Percentiles rank a stretch among this genome's conserved stretches.
Evolutionary conservation across 2,888 invertebrate species (phyloP).

Genomic region (Pomacea canaliculata): DNA sequence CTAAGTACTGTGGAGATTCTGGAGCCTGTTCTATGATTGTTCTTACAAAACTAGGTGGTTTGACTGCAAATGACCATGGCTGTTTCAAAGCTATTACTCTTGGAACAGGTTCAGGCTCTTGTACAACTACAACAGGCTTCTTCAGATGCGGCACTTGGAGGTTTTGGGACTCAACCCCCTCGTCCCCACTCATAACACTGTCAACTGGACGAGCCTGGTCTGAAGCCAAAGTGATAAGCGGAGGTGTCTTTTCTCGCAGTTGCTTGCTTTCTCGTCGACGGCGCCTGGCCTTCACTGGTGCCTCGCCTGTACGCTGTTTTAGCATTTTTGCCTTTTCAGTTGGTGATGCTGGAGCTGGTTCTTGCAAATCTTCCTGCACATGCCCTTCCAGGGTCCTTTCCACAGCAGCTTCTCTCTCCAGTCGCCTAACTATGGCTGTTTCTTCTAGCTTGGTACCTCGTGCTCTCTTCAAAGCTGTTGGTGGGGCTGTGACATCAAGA

Average conservation of each 20-base stretch:
- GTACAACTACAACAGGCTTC: background rate
- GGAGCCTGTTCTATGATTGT: constrained; percentile 12
- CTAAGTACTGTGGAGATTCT: constrained; percentile 10
- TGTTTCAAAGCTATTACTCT: background rate
- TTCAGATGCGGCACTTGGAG: background rate
- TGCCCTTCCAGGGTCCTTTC: background rate
- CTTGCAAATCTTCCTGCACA: background rate
- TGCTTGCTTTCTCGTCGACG: constrained; percentile 28
- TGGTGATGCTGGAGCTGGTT: background rate
- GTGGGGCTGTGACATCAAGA: background rate
- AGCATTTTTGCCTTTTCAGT: background rate
- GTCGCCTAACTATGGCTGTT: background rate
- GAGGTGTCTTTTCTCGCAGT: constrained; percentile 30
- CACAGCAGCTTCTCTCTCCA: background rate
- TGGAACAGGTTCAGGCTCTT: background rate
- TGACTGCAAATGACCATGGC: background rate
- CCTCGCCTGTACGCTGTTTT: constrained; percentile 15
- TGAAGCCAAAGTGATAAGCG: constrained; percentile 5
- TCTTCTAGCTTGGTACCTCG: background rate
- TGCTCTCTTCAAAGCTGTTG: background rate
- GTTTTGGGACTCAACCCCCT: background rate
- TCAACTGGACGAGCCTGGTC: constrained; percentile 21
- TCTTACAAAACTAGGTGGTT: background rate
- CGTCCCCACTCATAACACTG: background rate
- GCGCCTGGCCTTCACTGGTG: constrained; percentile 33